phyloP scores from a whole-genome alignment of 2,888 invertebrate genomes.

The Sesia apiformis region DNA sequence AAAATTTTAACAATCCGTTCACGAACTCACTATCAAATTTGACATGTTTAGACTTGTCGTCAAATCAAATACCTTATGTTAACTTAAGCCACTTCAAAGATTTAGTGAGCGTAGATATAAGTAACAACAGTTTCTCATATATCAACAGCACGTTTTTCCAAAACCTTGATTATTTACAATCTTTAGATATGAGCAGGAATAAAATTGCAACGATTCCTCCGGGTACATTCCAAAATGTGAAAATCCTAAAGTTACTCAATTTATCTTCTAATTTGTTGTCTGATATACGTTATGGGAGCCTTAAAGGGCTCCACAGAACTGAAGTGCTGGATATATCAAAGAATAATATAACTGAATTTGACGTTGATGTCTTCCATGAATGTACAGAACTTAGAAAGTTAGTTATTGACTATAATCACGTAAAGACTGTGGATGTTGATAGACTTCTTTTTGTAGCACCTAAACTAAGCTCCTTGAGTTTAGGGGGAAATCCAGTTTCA shows the following conservation, averaged over 20 bases:
- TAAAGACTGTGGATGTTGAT: conserved; percentile 45
- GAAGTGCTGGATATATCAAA: conserved; percentile 49
- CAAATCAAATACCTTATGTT: conserved; percentile 36
- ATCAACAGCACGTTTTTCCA: conserved; percentile 35
- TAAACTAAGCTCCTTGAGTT: conserved; percentile 40
- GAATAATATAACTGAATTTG: conserved; percentile 39
- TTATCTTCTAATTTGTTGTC: conserved; percentile 42
- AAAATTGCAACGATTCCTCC: conserved; percentile 37
- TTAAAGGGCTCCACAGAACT: conserved; percentile 46
- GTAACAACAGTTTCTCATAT: conserved; percentile 30
- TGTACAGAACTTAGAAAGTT: conserved; percentile 42
- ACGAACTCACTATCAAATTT: conserved; percentile 35
- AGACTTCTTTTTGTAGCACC: conserved; percentile 32
- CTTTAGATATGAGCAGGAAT: conserved; percentile 46
- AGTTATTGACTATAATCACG: conserved; percentile 49
- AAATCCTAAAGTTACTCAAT: conserved; percentile 43
- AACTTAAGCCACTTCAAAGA: conserved; percentile 38
- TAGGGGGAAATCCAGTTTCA: conserved; percentile 54
- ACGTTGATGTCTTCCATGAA: conserved; percentile 54
- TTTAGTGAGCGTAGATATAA: conserved; percentile 37
- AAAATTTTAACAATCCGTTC: conserved; percentile 34
- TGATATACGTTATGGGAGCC: conserved; percentile 44
- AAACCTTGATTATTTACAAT: conserved; percentile 34
- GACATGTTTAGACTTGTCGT: conserved; percentile 33
- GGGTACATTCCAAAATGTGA: conserved; percentile 46